A percentile compares a stretch with the other conserved stretches of the same genome.
Conservation (phyloP, 2,113 vertebrate species). For the Ascaphus truei region DNA sequence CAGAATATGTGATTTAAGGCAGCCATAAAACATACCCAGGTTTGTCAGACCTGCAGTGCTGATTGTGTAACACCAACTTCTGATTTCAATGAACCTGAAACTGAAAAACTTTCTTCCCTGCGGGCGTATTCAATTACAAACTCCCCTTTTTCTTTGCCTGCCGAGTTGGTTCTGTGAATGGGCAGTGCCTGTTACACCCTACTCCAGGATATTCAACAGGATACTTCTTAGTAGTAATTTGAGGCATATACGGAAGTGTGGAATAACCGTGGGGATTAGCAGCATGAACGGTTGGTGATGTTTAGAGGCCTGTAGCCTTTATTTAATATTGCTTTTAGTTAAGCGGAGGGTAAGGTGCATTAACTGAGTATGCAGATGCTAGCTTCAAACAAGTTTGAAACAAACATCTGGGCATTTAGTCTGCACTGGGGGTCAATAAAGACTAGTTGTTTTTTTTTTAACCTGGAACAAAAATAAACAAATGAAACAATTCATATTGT, state of each 20-base stretch:
- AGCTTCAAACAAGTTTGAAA: not conserved
- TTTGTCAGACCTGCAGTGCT: no score
- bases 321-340: not conserved
- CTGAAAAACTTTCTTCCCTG: no score
- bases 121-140: no score
- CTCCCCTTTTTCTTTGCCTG: no score
- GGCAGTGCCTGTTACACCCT: not conserved
- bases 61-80: no score
- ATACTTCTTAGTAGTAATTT: not conserved
- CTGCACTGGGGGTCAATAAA: not conserved
- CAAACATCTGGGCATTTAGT: not conserved
- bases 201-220: constrained; percentile 26
- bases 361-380: not conserved
- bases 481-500: not conserved
- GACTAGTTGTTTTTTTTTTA: constrained; percentile 5
- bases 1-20: no score
- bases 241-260: not conserved
- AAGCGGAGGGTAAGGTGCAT: not conserved
- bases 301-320: not conserved
- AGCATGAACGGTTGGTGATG: not conserved
- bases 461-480: not conserved
- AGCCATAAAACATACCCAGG: no score
- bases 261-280: not conserved
- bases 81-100: no score
- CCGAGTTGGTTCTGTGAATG: no score